Conservation (phyloP, 2,888 invertebrate species). For the Ormyrus labotus region DNA sequence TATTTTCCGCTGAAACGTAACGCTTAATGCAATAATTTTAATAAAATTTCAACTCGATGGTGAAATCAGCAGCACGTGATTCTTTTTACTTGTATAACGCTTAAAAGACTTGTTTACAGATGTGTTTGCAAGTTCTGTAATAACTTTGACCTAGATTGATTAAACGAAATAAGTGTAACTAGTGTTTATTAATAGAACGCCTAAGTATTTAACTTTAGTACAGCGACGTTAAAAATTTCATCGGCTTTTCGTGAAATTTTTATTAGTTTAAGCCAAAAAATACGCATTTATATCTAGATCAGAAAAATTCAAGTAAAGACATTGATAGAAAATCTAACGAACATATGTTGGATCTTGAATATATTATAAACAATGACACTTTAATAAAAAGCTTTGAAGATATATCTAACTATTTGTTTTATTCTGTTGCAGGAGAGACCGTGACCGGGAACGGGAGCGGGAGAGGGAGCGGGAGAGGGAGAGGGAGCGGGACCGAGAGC, state of each 20-base stretch:
- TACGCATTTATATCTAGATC: not conserved
- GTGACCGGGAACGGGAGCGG: constrained; percentile 61
- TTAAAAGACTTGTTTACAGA: constrained; percentile 1
- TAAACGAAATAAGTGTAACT: not conserved
- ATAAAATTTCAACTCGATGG: too few species aligned
- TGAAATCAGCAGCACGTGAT: too few species aligned
- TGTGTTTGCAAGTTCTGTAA: not conserved
- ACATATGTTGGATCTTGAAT: too few species aligned
- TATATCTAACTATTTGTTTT: not conserved
- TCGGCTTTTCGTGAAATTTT: not conserved
- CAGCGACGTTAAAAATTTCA: not conserved
- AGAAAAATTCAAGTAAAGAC: not conserved
- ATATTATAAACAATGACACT: not conserved
- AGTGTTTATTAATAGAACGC: not conserved
- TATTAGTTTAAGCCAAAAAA: not conserved
- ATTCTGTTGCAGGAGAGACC: constrained; percentile 69
- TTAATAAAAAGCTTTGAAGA: constrained; percentile 8
- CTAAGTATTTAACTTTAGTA: not conserved
- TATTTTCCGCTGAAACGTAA: too few species aligned
- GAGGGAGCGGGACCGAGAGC: constrained; percentile 8
- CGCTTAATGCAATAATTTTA: too few species aligned
- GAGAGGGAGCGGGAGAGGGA: constrained; percentile 35
- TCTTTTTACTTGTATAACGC: too few species aligned
- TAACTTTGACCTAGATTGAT: constrained; percentile 24
- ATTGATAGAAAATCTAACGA: too few species aligned